Percentiles rank a stretch among this genome's conserved stretches.
phyloP scores from a whole-genome alignment of 2,113 vertebrate genomes.

The Toxostoma redivivum region DNA sequence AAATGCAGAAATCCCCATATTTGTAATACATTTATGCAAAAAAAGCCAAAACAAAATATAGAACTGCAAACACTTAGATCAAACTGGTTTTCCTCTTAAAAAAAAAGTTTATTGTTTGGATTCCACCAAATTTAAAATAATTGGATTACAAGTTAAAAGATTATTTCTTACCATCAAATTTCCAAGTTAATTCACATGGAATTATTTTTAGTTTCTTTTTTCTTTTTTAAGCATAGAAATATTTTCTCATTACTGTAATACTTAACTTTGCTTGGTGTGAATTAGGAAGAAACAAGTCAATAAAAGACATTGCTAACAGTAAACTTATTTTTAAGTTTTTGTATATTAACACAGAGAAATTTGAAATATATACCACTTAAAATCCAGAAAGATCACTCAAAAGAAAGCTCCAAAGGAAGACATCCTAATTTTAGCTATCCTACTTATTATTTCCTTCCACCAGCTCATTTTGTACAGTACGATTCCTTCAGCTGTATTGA shows the following conservation, averaged over 20 bases:
- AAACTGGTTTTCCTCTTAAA: not conserved
- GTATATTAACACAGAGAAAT: not conserved
- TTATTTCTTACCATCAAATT: not conserved
- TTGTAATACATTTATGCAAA: not conserved
- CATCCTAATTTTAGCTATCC: not conserved
- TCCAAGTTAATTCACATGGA: not conserved
- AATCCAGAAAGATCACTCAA: not conserved
- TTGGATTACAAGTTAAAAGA: not conserved
- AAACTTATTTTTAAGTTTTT: not conserved
- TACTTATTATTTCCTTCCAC: not conserved
- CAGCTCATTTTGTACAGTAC: accelerated
- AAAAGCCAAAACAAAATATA: not conserved
- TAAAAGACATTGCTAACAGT: not conserved
- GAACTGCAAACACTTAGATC: not conserved
- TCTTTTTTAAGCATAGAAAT: not conserved
- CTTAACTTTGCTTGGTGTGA: not conserved
- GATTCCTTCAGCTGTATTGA: not conserved
- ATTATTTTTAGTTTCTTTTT: not conserved
- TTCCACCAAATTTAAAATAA: not conserved
- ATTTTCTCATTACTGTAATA: not conserved
- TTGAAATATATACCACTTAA: not conserved
- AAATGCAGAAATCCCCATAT: not conserved
- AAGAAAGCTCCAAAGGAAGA: not conserved
- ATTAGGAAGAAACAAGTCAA: not conserved
- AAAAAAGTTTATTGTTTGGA: not conserved